These are phyloP conservation scores for Phortica okadai DNA, from an alignment of 2,888 invertebrate genomes.

Conservation along the genomic window DNA sequence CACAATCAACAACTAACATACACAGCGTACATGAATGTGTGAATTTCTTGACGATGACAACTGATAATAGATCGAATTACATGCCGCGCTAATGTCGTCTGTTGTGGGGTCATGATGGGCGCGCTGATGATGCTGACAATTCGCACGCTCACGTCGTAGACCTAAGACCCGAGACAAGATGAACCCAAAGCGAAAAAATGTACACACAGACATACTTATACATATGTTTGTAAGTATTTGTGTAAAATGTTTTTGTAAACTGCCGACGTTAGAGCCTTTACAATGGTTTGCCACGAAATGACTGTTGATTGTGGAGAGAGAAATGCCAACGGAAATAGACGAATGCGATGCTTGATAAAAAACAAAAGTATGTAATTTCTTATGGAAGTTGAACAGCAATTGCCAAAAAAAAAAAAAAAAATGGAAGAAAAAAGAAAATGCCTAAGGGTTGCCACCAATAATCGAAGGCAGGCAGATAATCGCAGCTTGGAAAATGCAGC, in stretches of 20 bases:
- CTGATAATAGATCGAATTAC: constrained; percentile 74
- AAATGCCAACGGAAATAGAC: constrained; percentile 49
- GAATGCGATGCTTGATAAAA: constrained; percentile 56
- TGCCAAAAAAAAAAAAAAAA: constrained; percentile 58
- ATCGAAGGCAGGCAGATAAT: constrained; percentile 54
- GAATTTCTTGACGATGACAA: constrained; percentile 71
- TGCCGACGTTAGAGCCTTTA: constrained; percentile 28
- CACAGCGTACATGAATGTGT: constrained; percentile 61
- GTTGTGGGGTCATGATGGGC: constrained; percentile 12
- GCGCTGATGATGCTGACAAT: constrained; percentile 11
- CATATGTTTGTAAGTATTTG: background rate
- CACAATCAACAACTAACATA: constrained; percentile 19
- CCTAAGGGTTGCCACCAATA: constrained; percentile 35
- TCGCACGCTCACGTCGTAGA: constrained; percentile 42
- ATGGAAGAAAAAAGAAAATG: constrained; percentile 37
- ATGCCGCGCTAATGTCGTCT: constrained; percentile 34
- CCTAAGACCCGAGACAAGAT: constrained; percentile 9
- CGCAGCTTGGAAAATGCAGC: constrained; percentile 60
- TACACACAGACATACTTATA: background rate
- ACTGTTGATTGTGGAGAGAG: constrained; percentile 44
- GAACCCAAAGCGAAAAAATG: constrained; percentile 23
- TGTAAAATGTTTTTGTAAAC: constrained; percentile 28
- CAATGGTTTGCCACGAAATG: constrained; percentile 11
- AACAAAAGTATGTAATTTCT: constrained; percentile 63
- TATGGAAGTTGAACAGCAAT: constrained; percentile 28